phyloP scores from a whole-genome alignment of 1,140 invertebrate genomes.

The Eupeodes corollae region DNA sequence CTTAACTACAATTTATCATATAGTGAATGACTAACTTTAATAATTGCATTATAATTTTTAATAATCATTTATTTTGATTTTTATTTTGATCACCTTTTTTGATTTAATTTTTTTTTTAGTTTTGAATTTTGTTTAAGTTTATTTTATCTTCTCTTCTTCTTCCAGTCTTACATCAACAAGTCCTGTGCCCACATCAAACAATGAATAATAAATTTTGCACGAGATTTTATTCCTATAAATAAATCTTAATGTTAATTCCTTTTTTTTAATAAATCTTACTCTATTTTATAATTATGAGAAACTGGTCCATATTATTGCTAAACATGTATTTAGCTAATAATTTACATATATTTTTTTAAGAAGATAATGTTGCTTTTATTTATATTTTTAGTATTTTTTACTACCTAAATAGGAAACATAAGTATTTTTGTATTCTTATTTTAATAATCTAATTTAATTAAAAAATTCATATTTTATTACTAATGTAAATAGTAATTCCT shows the following conservation, averaged over 20 bases:
- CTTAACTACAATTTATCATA: too few species aligned
- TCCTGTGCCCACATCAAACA: slow-evolving; percentile 28
- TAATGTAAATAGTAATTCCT: neutral
- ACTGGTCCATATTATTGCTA: neutral
- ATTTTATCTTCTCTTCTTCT: slow-evolving; percentile 13
- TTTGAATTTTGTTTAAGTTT: slow-evolving; percentile 2
- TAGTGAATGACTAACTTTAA: too few species aligned
- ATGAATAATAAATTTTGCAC: slow-evolving; percentile 18
- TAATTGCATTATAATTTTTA: neutral
- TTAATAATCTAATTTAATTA: too few species aligned
- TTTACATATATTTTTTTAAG: slow-evolving; percentile 1
- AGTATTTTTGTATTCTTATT: too few species aligned
- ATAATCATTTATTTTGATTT: slow-evolving; percentile 1
- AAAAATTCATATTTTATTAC: neutral
- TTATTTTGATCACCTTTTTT: neutral
- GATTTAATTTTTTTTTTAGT: slow-evolving; percentile 7
- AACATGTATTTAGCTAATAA: slow-evolving; percentile 1
- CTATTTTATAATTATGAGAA: too few species aligned
- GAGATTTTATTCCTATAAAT: too few species aligned
- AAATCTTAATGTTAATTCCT: too few species aligned
- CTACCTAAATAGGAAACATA: too few species aligned
- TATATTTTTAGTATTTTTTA: slow-evolving; percentile 7
- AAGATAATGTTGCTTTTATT: slow-evolving; percentile 8
- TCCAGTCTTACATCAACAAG: slow-evolving; percentile 32
- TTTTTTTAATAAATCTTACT: too few species aligned